phyloP scores from a whole-genome alignment of 2,113 vertebrate species.

The Beaufortia kweichowensis region DNA sequence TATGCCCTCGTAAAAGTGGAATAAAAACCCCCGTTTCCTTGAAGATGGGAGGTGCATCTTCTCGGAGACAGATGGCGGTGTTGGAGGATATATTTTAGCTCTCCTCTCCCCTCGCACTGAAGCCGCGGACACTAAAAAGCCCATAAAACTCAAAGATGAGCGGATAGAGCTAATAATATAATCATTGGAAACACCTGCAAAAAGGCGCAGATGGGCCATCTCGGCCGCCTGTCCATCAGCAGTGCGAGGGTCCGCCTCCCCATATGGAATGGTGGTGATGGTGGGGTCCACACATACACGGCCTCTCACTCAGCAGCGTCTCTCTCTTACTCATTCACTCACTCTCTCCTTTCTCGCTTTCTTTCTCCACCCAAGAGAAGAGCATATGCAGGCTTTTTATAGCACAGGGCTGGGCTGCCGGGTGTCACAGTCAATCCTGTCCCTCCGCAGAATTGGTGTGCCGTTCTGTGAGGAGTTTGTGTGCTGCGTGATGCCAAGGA shows the following conservation, averaged over 20 bases:
- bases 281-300: slow-evolving; percentile 78
- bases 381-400: slow-evolving; percentile 85
- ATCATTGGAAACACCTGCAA: slow-evolving; percentile 99
- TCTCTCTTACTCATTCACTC: slow-evolving; percentile 51
- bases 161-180: slow-evolving; percentile 98
- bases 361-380: slow-evolving; percentile 40
- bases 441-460: slow-evolving; percentile 54
- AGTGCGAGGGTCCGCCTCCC: slow-evolving; percentile 84
- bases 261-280: slow-evolving; percentile 84
- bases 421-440: slow-evolving; percentile 51
- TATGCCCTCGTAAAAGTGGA: slow-evolving; percentile 54
- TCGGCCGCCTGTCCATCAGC: slow-evolving; percentile 86
- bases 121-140: slow-evolving; percentile 83
- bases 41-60: slow-evolving; percentile 58
- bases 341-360: slow-evolving; percentile 40
- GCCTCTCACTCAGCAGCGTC: slow-evolving; percentile 67
- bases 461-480: slow-evolving; percentile 38
- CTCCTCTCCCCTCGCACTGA: slow-evolving; percentile 62
- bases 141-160: slow-evolving; percentile 95
- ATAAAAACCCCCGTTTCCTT: slow-evolving; percentile 39
- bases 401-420: slow-evolving; percentile 56
- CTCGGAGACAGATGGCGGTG: slow-evolving; percentile 87
- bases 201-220: slow-evolving; percentile 94
- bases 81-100: slow-evolving; percentile 81
- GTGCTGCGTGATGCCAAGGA: slow-evolving; percentile 45